Base-by-base conservation (phyloP, 2,797 vertebrate genomes). In the Schizothorax lantsangensis region DNA sequence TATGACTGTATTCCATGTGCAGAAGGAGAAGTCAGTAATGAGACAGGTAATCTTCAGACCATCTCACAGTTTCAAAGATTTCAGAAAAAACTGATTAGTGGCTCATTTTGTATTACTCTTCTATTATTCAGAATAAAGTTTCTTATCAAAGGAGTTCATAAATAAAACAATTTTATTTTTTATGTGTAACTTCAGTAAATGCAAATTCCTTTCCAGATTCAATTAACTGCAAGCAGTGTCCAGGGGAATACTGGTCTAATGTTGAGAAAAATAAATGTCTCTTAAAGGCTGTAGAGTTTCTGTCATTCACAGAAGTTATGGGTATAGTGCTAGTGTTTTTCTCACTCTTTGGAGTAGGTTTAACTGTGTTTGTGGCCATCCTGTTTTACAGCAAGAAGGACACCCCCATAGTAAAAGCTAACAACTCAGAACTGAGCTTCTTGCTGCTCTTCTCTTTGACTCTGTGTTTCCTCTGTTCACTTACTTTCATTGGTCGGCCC, bases 361-460 rank as follows among this genome's bases (percentile, higher is more conserved):
- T 95, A 10, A 94, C 93, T 33, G 59, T 92, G 11, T 43, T 88
- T 40, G 91, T 94, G 15, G 89, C 88, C 1, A 81, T 81, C 81
- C 69, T 95, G 10, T 95, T 94, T 75, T 81, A 91, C 9, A 88
- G 91, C 15, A 91, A 94, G 75, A 95, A 91, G 69, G 89, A 94
- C 30, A 94, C 94, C n/a, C 95, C 94, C 0, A 49, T 95, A 6
- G 94, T 95, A 12, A 93, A 71, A 43, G 94, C 94, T 40, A 95
- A 94, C 87, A 95, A 95, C 89, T 95, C 94, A 15, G 94, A 95
- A 81, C 85, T 95, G 82, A 95, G 95, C 88, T 95, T 95, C 87
- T 86, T 95, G 84, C 86, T 95, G 89, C 94, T 95, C 66, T 92
- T 95, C 87, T 95, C 94, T 4, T 84, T 95, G 87, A 91, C 88